Base-by-base conservation (phyloP, 1,140 invertebrate genomes). In the Eueides isabella region DNA sequence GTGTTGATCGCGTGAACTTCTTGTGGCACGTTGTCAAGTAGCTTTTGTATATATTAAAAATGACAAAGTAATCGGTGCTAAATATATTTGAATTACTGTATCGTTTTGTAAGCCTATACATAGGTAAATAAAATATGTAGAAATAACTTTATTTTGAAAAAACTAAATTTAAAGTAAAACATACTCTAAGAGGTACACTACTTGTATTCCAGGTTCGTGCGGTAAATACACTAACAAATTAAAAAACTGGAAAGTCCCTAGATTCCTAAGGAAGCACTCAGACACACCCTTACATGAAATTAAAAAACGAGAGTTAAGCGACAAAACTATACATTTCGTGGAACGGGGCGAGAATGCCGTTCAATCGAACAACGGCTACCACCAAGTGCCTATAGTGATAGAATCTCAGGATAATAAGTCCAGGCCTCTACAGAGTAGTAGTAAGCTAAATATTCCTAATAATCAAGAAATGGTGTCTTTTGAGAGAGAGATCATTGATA, bases 381-480 rank as follows among this genome's bases (percentile, higher is more conserved):
- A 94, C 68, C 94, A 95, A 93, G 94, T 95, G 72, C 95, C 95
- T 65, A 94, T 95, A 63, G 94, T 96, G 19, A 95, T 96, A 80
- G 95, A 96, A 93, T 94, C 93, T 81, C 88, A 92, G 75, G 91
- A 94, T 72, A 88, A 82, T 74, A 93, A 89, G 74, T 69, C 73
- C 11, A 86, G 82, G 72, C 86, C 83, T 5, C 30, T 80, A 31
- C 87, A 87, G 61, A 89, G 88, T 74, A 81, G 75, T 48, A 92
- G 85, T 72, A 92, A 90, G 75, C 78, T 93, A 41, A 83, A 88
- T 26, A 80, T 87, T 16, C 83, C 83, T 4, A 80, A 78, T 4
- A 78, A 77, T 31, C 80, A 83, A 0, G 88, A 91, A 19, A 71
- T 80, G 76, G 83, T 83, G 9, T 85, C 87, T 1, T 93, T 92